Conservation (phyloP, 2,888 invertebrate genomes). For the Tetranychus piercei region DNA sequence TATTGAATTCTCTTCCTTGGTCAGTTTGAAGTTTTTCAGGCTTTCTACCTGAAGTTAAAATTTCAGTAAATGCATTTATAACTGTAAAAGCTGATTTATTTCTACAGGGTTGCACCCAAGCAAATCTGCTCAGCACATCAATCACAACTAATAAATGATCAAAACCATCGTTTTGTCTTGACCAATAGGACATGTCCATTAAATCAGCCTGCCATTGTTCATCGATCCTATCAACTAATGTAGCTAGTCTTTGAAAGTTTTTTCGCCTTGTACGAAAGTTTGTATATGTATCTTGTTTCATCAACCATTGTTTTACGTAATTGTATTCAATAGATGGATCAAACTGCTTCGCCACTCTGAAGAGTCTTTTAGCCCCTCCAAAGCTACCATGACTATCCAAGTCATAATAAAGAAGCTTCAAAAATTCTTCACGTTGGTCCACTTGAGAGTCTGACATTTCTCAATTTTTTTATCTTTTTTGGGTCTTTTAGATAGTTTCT, state of each 20-base stretch:
- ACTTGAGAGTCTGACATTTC: too few species aligned
- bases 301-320: background rate
- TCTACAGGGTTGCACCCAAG: conserved; percentile 25
- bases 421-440: too few species aligned
- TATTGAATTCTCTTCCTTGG: conserved; percentile 25
- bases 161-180: conserved; percentile 24
- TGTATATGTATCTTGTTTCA: background rate
- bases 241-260: background rate
- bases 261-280: background rate
- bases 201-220: conserved; percentile 26
- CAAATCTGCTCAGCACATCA: conserved; percentile 26
- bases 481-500: too few species aligned
- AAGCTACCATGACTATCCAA: background rate
- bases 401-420: background rate
- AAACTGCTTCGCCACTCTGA: background rate
- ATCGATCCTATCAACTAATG: conserved; percentile 24
- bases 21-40: conserved; percentile 21
- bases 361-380: background rate
- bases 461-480: too few species aligned
- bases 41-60: background rate
- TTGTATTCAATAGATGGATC: background rate
- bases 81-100: conserved; percentile 23
- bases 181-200: conserved; percentile 20
- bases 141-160: conserved; percentile 25
- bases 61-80: background rate